A percentile compares a stretch with the other conserved stretches of the same genome.
These are phyloP conservation scores for Zaprionus ornatus DNA, from an alignment of 1,140 invertebrate species.

Conservation along the genomic window DNA sequence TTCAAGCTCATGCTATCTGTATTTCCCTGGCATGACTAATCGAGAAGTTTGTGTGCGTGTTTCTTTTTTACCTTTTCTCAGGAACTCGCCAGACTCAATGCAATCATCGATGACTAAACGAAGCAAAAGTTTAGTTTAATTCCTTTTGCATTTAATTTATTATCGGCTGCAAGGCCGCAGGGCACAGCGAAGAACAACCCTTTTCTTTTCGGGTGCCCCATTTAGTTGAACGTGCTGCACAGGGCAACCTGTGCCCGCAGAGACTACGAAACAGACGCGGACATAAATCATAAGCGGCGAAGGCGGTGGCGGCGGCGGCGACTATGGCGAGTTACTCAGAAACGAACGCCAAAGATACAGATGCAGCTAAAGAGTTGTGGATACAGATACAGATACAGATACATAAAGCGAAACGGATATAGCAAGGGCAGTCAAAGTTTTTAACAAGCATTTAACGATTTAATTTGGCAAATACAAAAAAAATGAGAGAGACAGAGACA, in stretches of 20 bases:
- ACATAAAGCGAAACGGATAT: slow-evolving; percentile 13
- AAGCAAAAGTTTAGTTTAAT: slow-evolving; percentile 71
- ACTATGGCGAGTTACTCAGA: slow-evolving; percentile 60
- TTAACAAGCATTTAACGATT: slow-evolving; percentile 83
- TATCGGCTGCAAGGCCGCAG: slow-evolving; percentile 57
- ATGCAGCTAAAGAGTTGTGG: slow-evolving; percentile 33
- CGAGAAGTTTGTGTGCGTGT: background rate
- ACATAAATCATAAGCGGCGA: slow-evolving; percentile 75
- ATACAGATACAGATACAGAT: slow-evolving; percentile 40
- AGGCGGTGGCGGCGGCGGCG: slow-evolving; percentile 28
- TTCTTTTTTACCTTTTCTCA: slow-evolving; percentile 46
- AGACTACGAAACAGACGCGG: slow-evolving; percentile 70
- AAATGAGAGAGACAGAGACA: background rate
- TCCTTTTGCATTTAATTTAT: slow-evolving; percentile 77
- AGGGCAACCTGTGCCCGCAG: slow-evolving; percentile 67
- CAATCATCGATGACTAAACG: slow-evolving; percentile 79
- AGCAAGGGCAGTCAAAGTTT: slow-evolving; percentile 74
- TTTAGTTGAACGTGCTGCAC: slow-evolving; percentile 68
- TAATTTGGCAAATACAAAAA: slow-evolving; percentile 74
- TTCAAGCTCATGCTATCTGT: background rate
- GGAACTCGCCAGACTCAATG: slow-evolving; percentile 50
- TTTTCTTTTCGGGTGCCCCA: slow-evolving; percentile 60
- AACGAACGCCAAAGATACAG: slow-evolving; percentile 59
- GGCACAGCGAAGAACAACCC: slow-evolving; percentile 57
- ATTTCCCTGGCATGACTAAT: slow-evolving; percentile 45